A percentile compares a stretch with the other conserved stretches of the same genome.
phyloP scores from a whole-genome alignment of 2,113 vertebrate species.

The Ceyx melanurus region DNA sequence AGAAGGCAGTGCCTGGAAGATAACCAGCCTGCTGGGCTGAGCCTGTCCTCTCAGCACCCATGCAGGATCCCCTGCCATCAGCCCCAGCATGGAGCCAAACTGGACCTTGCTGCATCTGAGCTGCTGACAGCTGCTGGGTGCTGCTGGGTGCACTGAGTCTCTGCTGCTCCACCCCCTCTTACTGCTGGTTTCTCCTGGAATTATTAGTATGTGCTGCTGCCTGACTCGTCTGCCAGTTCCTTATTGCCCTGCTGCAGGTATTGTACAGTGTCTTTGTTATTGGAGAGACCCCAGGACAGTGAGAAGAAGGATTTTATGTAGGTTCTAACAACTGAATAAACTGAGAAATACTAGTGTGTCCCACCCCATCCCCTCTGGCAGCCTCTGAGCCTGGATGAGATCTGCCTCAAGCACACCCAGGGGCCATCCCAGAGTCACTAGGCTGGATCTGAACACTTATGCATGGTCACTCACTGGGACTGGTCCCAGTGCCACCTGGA shows the following conservation, averaged over 20 bases:
- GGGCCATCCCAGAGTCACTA: neutral
- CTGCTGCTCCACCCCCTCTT: neutral
- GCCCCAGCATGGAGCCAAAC: too few relatives aligned
- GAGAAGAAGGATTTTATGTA: neutral
- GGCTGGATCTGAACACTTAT: neutral
- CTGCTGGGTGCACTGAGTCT: too few relatives aligned
- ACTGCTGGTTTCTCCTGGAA: neutral
- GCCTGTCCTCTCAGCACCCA: neutral
- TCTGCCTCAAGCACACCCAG: neutral
- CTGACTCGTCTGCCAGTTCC: neutral
- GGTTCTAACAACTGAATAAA: neutral
- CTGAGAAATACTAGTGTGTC: neutral
- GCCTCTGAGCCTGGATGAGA: neutral
- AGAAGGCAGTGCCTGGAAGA: neutral
- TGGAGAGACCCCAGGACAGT: neutral
- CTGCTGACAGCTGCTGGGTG: neutral
- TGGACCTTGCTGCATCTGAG: neutral
- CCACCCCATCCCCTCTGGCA: too few relatives aligned
- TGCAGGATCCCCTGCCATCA: neutral
- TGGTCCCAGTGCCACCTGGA: neutral
- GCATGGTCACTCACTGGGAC: neutral
- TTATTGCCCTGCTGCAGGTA: neutral
- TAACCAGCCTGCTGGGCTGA: neutral
- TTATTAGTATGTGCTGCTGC: neutral
- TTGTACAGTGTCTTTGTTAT: neutral